phyloP scores from a whole-genome alignment of 2,113 vertebrate genomes.

The Procavia capensis region DNA sequence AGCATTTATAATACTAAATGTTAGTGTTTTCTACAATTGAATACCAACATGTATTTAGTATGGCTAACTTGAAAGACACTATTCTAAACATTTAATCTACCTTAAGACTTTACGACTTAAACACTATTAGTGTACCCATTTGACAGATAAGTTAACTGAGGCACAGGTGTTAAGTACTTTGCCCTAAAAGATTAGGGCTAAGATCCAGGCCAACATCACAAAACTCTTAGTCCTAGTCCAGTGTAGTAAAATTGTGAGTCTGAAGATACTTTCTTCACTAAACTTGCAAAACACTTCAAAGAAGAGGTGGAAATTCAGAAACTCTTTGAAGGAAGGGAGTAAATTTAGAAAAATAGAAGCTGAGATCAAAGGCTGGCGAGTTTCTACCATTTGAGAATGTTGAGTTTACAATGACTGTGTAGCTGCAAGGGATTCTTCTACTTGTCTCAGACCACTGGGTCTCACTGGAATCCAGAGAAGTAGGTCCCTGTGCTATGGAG shows the following conservation, averaged over 20 bases:
- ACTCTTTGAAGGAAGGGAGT: not conserved
- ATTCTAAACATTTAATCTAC: not conserved
- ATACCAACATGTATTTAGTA: not conserved
- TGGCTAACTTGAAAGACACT: not conserved
- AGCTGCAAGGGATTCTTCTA: not conserved
- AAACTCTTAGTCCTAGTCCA: too few relatives aligned
- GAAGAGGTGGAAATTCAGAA: not conserved
- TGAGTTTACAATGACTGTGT: too few relatives aligned
- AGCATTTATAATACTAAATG: not conserved
- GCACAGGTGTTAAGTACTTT: not conserved
- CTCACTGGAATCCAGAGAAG: not conserved
- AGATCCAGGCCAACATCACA: not conserved
- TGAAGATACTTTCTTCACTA: not conserved
- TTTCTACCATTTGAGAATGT: not conserved
- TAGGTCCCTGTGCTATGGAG: not conserved
- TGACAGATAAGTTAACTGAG: not conserved
- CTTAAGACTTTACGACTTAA: not conserved
- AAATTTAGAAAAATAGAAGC: not conserved
- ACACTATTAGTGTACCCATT: not conserved
- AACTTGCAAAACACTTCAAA: slow-evolving; percentile 18
- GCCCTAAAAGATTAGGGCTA: not conserved
- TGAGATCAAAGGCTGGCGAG: not conserved
- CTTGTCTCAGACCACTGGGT: not conserved
- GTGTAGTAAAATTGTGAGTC: not conserved
- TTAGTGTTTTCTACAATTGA: not conserved